phyloP scores from a whole-genome alignment of 2,113 vertebrate genomes.

The Hymenochirus boettgeri region DNA sequence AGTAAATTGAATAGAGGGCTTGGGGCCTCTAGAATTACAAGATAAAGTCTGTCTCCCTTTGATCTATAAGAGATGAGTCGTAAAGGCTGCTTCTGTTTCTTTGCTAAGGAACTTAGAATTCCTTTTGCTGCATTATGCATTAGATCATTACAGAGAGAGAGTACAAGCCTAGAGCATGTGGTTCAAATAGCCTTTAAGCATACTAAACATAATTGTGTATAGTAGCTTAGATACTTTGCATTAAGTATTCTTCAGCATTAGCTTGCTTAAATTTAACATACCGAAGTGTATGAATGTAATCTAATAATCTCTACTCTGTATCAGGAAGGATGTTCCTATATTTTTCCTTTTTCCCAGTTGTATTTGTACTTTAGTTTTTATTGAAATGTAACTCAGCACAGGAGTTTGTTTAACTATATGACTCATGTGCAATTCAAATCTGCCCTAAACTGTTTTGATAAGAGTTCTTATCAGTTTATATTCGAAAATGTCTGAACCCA shows the following conservation, averaged over 20 bases:
- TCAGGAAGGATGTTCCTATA: background rate
- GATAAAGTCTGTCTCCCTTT: slow-evolving; percentile 55
- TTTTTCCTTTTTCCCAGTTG: slow-evolving; percentile 46
- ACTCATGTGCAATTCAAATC: slow-evolving; percentile 39
- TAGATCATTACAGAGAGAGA: slow-evolving; percentile 62
- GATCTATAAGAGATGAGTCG: slow-evolving; percentile 54
- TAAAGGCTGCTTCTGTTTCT: slow-evolving; percentile 49
- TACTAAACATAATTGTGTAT: slow-evolving; percentile 50
- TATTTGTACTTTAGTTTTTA: slow-evolving; percentile 56
- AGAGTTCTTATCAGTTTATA: slow-evolving; percentile 63
- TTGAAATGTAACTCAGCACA: slow-evolving; percentile 48
- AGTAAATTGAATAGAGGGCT: slow-evolving; percentile 45
- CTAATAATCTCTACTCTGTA: slow-evolving; percentile 2
- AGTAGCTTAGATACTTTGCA: slow-evolving; percentile 55
- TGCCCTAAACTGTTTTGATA: slow-evolving; percentile 47
- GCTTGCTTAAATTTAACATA: slow-evolving; percentile 51
- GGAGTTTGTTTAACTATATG: slow-evolving; percentile 53
- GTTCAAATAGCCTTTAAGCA: slow-evolving; percentile 52
- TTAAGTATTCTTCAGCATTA: slow-evolving; percentile 45
- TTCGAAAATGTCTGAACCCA: slow-evolving; percentile 47
- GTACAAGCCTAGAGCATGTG: slow-evolving; percentile 51
- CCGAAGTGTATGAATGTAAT: slow-evolving; percentile 13
- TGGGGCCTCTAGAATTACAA: slow-evolving; percentile 43
- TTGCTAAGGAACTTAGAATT: slow-evolving; percentile 55
- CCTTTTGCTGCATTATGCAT: slow-evolving; percentile 64